These are phyloP conservation scores for Philonicus albiceps DNA, from an alignment of 2,888 invertebrate genomes.

Conservation along the genomic window DNA sequence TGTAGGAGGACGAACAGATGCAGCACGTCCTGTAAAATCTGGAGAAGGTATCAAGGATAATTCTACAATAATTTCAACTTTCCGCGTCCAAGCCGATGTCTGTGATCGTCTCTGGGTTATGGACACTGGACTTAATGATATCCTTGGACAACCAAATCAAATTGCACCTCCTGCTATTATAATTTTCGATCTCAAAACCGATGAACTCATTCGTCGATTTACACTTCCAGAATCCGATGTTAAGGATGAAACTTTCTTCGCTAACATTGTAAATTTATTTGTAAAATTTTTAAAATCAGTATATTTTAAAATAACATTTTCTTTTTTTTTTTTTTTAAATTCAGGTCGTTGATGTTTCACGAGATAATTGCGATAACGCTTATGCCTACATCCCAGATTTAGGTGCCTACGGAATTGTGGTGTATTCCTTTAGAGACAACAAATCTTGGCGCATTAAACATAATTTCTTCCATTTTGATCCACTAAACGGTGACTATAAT, in stretches of 20 bases:
- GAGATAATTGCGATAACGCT: slow-evolving; percentile 76
- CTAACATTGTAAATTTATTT: slow-evolving; percentile 75
- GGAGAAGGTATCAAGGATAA: slow-evolving; percentile 66
- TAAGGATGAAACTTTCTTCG: slow-evolving; percentile 81
- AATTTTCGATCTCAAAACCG: slow-evolving; percentile 78
- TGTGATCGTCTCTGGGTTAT: slow-evolving; percentile 86
- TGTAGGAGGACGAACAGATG: slow-evolving; percentile 57
- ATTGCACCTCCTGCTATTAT: slow-evolving; percentile 72
- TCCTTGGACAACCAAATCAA: slow-evolving; percentile 72
- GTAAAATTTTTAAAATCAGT: neutral
- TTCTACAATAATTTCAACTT: slow-evolving; percentile 74
- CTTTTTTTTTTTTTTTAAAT: too few relatives aligned
- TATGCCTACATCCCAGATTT: slow-evolving; percentile 82
- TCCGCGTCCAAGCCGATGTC: slow-evolving; percentile 75
- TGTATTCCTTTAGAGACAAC: slow-evolving; percentile 77
- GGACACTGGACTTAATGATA: slow-evolving; percentile 80
- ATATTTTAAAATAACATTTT: neutral
- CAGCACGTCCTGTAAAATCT: slow-evolving; percentile 60
- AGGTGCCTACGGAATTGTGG: slow-evolving; percentile 77
- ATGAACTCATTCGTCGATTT: slow-evolving; percentile 74
- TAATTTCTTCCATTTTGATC: slow-evolving; percentile 86
- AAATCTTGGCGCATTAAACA: slow-evolving; percentile 82
- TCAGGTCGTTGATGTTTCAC: slow-evolving; percentile 75
- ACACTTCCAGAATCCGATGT: slow-evolving; percentile 72
- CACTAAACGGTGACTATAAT: slow-evolving; percentile 77